These are phyloP conservation scores for Scalopus aquaticus DNA, from an alignment of 2,113 vertebrate species.

Conservation along the genomic window DNA sequence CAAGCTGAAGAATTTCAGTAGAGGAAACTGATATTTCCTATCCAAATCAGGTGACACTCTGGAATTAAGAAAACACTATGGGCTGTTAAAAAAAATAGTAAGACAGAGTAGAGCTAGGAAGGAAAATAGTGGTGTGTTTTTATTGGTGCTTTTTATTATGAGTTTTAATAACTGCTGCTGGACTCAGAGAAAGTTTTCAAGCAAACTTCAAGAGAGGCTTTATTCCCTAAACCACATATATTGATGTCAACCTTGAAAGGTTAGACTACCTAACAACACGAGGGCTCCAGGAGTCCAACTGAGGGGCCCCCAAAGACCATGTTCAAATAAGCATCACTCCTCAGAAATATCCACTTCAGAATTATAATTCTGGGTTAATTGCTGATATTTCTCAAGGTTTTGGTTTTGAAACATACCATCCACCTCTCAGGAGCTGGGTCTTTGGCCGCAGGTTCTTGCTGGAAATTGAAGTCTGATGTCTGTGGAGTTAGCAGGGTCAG, in stretches of 20 bases:
- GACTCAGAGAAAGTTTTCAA: not conserved
- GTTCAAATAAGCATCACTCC: not conserved
- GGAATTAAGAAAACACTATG: conserved; percentile 42
- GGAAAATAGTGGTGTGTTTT: not conserved
- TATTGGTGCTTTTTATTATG: not conserved
- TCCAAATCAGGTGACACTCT: not conserved
- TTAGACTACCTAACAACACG: no score
- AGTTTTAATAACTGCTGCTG: not conserved
- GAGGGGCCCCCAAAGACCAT: not conserved
- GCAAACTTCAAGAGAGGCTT: not conserved
- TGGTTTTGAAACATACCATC: not conserved
- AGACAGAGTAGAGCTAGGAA: not conserved
- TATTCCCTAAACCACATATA: not conserved
- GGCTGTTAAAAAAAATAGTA: not conserved
- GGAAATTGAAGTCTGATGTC: not conserved
- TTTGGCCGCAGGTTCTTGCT: not conserved
- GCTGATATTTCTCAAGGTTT: not conserved
- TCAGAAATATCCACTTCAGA: not conserved
- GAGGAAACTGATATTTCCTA: conserved; percentile 58
- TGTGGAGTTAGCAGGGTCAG: not conserved
- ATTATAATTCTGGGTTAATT: not conserved
- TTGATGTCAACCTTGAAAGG: not conserved
- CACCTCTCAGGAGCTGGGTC: not conserved
- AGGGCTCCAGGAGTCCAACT: not conserved
- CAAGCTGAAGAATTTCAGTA: conserved; percentile 54